Evolutionary conservation across 2,888 invertebrate species (phyloP).

Genomic region (Dermolepida albohirtum): DNA sequence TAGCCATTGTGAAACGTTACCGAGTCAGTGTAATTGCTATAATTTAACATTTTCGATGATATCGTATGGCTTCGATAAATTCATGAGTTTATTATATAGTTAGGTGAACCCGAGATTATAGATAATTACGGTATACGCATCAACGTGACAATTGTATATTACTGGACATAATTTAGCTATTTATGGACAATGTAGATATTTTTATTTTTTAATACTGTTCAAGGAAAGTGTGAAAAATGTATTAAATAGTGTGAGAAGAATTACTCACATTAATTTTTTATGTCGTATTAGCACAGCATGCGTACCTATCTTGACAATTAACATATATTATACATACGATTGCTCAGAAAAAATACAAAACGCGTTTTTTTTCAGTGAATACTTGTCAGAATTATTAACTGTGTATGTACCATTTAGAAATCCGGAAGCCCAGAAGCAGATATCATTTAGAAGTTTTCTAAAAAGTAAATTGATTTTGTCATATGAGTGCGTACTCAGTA

Average conservation of each 20-base stretch:
- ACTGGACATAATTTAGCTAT: conserved; percentile 35
- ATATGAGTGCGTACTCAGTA: too few relatives aligned
- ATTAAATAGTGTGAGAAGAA: conserved; percentile 27
- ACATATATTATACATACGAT: neutral
- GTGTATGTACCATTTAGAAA: too few relatives aligned
- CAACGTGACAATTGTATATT: conserved; percentile 38
- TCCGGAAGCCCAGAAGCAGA: too few relatives aligned
- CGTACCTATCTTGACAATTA: conserved; percentile 7
- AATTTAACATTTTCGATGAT: conserved; percentile 32
- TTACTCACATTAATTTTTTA: conserved; percentile 7
- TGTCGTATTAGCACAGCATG: conserved; percentile 23
- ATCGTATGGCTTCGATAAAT: conserved; percentile 25
- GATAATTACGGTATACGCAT: conserved; percentile 29
- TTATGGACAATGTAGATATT: conserved; percentile 14
- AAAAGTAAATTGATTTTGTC: too few relatives aligned
- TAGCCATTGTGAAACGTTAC: conserved; percentile 2
- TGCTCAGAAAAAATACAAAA: too few relatives aligned
- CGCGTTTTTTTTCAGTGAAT: too few relatives aligned
- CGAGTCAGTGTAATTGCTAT: conserved; percentile 15
- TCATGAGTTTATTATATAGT: conserved; percentile 33
- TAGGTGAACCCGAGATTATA: conserved; percentile 27
- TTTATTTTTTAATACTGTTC: conserved; percentile 16
- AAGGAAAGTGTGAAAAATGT: conserved; percentile 27
- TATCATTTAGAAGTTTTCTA: too few relatives aligned
- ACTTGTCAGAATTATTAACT: too few relatives aligned